phyloP scores from a whole-genome alignment of 2,797 vertebrate genomes.

The Sebastes miniatus region DNA sequence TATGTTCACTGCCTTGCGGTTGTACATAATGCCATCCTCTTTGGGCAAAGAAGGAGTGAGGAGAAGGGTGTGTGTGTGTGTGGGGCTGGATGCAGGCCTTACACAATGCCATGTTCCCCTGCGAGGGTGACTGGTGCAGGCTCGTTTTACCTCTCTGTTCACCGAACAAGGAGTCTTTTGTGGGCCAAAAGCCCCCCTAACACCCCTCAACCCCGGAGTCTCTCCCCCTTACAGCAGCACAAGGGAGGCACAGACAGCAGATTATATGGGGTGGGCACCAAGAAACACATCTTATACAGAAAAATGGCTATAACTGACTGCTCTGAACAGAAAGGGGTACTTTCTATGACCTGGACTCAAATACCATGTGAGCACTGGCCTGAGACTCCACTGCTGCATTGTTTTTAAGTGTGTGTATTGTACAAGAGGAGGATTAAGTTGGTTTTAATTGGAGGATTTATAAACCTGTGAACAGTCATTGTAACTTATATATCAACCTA shows the following conservation, averaged over 20 bases:
- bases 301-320: conserved; percentile 1
- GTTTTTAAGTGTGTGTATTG: not conserved
- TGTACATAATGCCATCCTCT: conserved; percentile 9
- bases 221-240: conserved; percentile 11
- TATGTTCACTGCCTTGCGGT: not conserved
- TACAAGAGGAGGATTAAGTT: not conserved
- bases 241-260: conserved; percentile 35
- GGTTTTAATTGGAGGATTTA: not conserved
- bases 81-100: not conserved
- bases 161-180: conserved; percentile 58
- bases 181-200: conserved; percentile 18
- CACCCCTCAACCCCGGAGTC: not conserved
- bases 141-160: conserved; percentile 59
- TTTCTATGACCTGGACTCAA: not conserved
- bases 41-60: not conserved
- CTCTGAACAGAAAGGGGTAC: not conserved
- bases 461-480: too few relatives aligned
- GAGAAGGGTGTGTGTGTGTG: not conserved
- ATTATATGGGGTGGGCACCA: conserved; percentile 25
- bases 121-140: conserved; percentile 32
- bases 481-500: too few relatives aligned
- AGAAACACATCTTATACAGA: conserved; percentile 2
- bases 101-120: conserved; percentile 44
- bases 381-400: not conserved
- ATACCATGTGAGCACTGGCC: not conserved